Percentiles rank a stretch among this genome's conserved stretches.
Evolutionary conservation across 2,888 invertebrate genomes (phyloP).

Genomic region (Perizoma affinitatum): DNA sequence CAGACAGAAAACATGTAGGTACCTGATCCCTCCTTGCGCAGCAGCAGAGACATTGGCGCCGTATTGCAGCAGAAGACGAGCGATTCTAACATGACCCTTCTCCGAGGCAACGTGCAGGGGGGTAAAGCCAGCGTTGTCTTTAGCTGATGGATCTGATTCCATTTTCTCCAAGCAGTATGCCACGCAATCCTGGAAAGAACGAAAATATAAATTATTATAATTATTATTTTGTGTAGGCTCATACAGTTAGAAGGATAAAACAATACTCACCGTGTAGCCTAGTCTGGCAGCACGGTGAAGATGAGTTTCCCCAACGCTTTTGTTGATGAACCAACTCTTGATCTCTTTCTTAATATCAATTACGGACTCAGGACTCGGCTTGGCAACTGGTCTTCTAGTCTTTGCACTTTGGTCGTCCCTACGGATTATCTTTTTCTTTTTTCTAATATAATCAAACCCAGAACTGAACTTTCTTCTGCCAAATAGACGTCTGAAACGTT

Average conservation of each 20-base stretch:
- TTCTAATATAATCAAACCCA: slow-evolving; percentile 94
- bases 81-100: slow-evolving; percentile 94
- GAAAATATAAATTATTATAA: slow-evolving; percentile 9
- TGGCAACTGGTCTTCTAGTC: slow-evolving; percentile 75
- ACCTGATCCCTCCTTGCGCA: slow-evolving; percentile 95
- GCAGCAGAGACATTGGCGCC: slow-evolving; percentile 96
- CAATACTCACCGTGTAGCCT: slow-evolving; percentile 90
- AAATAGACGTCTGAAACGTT: slow-evolving; percentile 85
- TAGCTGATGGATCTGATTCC: slow-evolving; percentile 91
- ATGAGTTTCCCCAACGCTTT: slow-evolving; percentile 96
- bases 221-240: neutral
- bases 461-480: slow-evolving; percentile 91
- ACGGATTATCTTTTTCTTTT: slow-evolving; percentile 90
- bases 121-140: slow-evolving; percentile 96
- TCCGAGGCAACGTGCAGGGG: slow-evolving; percentile 97
- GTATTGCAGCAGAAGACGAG: slow-evolving; percentile 91
- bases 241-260: neutral
- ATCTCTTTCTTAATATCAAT: slow-evolving; percentile 93
- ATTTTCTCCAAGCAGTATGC: slow-evolving; percentile 95
- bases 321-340: slow-evolving; percentile 96
- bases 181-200: slow-evolving; percentile 89
- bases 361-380: slow-evolving; percentile 86
- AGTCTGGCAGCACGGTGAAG: slow-evolving; percentile 95
- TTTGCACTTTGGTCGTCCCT: slow-evolving; percentile 81
- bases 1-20: slow-evolving; percentile 22